phyloP scores from a whole-genome alignment of 2,888 invertebrate species.

The Agrilus biguttatus region DNA sequence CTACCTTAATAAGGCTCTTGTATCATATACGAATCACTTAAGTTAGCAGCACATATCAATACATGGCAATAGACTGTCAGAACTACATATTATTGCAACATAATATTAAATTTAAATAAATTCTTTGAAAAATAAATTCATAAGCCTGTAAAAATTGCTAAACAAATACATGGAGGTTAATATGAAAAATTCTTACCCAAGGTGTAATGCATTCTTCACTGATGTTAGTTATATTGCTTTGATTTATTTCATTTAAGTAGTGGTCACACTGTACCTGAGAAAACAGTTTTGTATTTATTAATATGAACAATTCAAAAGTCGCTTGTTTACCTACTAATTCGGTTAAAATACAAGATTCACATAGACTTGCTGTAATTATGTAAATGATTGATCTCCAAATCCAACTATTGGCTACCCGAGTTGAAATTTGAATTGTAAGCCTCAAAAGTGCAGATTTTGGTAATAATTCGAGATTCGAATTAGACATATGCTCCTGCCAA shows the following conservation, averaged over 20 bases:
- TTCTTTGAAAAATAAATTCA: background rate
- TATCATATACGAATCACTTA: too few species aligned
- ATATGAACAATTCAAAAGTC: too few species aligned
- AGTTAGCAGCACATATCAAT: too few species aligned
- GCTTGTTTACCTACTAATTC: conserved; percentile 37
- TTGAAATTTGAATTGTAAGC: conserved; percentile 45
- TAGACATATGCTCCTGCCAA: conserved; percentile 36
- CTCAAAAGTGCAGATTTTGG: conserved; percentile 39
- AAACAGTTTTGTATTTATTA: too few species aligned
- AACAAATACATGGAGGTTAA: too few species aligned
- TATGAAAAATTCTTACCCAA: conserved; percentile 6
- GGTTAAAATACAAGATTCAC: conserved; percentile 48
- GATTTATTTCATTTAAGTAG: background rate
- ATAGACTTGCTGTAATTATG: conserved; percentile 46
- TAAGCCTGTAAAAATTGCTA: too few species aligned
- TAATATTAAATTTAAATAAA: too few species aligned
- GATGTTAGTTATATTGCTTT: background rate
- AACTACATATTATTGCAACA: too few species aligned
- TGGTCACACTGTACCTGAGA: too few species aligned
- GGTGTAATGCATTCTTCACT: conserved; percentile 10
- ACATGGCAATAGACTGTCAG: too few species aligned
- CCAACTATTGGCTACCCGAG: conserved; percentile 46
- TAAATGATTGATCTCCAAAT: conserved; percentile 50
- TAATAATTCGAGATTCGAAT: conserved; percentile 35
- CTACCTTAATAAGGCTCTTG: too few species aligned